Percentiles rank a stretch among this genome's conserved stretches.
These are phyloP conservation scores for Nephotettix cincticeps DNA, from an alignment of 1,140 invertebrate genomes.

Conservation along the genomic window DNA sequence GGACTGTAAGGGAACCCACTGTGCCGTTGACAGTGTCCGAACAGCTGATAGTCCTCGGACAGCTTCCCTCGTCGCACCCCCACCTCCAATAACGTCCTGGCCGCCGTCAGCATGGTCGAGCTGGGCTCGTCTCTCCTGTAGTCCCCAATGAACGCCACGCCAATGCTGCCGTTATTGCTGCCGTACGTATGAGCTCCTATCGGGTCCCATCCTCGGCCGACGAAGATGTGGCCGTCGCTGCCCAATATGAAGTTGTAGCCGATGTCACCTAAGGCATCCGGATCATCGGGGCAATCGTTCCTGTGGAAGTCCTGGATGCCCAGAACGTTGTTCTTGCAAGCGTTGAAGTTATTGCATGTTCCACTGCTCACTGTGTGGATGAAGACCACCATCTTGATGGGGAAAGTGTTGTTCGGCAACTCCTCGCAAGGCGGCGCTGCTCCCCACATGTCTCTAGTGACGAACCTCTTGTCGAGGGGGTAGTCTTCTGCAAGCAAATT, in stretches of 20 bases:
- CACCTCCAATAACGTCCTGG: background rate
- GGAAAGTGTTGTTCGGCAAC: background rate
- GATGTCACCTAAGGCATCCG: constrained; percentile 65
- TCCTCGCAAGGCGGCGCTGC: background rate
- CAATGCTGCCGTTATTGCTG: constrained; percentile 65
- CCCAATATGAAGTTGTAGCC: constrained; percentile 68
- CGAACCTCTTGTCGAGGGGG: background rate
- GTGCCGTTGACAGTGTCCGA: background rate
- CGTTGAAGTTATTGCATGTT: background rate
- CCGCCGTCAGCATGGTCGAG: background rate
- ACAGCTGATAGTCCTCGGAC: background rate
- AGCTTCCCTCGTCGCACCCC: background rate
- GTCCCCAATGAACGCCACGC: constrained; percentile 61
- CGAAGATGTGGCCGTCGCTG: constrained; percentile 64
- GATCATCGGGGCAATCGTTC: background rate
- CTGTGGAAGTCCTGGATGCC: background rate
- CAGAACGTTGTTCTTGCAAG: background rate
- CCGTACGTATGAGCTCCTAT: constrained; percentile 64
- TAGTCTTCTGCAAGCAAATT: background rate
- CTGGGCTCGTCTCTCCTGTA: constrained; percentile 36
- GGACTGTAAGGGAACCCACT: background rate
- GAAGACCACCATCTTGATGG: background rate
- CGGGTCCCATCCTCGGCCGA: constrained; percentile 69
- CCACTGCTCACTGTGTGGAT: background rate
- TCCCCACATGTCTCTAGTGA: background rate